Evolutionary conservation across 2,113 vertebrate species (phyloP), one percentile per base, ranked within the genome.

Genomic region (Suncus etruscus): DNA sequence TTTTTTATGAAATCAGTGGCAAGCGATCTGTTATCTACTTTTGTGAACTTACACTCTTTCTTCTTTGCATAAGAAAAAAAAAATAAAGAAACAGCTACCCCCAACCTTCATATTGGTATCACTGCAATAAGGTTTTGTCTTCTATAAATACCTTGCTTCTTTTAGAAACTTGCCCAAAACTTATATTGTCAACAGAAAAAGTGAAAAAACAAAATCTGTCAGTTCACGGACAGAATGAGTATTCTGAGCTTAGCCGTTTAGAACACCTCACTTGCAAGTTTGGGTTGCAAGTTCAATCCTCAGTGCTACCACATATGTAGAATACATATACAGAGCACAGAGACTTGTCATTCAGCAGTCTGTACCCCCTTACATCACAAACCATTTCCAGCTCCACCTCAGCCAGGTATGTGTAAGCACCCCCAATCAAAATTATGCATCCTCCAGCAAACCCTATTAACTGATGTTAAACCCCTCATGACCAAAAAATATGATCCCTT

Each of bases 171-270:
- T 69, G 1, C 75, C 48, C 50, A 61, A 83, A 83, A 32, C 12
- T 87, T 92, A 47, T 75, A 22, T 81, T 85, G 29, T 14, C 66
- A 82, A 81, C 90, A 70, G 68, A 69, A 8, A 11, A 58, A 27
- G 20, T 20, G 58, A 51, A 89, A 45, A 18, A 31, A 76, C 32
- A 8, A 47, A 90, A 83, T 39, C 39, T 39, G 14, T n/a, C 91
- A 74, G 45, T n/a, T 86, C 24, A 80, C 20, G 72, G 32, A 70
- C 27, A 48, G 45, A 61, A 76, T 51, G 8, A 58, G 7, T 39
- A 7, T 14, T 76, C 12, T 25, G 11, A 1, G 2, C 15, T 16
- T 58, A 58, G 54, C 54, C 20, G 58, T 20, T 61, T 61, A 61
- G 58, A 61, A 20, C 14, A 54, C 51, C 51, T 54, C 3, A 10